phyloP scores from a whole-genome alignment of 2,888 invertebrate species.

The Perithous albicinctus region DNA sequence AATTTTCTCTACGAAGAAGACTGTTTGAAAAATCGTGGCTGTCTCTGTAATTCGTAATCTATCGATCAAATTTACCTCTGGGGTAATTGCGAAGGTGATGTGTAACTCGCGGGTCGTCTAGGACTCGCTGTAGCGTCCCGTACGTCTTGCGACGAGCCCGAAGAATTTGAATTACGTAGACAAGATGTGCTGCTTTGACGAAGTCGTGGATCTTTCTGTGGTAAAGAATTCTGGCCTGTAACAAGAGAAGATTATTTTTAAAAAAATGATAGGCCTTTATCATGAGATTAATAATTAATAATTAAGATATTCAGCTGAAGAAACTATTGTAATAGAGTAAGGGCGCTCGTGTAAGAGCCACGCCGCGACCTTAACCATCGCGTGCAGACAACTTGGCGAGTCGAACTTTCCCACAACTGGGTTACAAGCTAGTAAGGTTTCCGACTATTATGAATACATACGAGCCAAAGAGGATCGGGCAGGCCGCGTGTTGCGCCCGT shows the following conservation, averaged over 20 bases:
- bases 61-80: constrained; percentile 81
- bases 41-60: neutral
- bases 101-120: constrained; percentile 80
- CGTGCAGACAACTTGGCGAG: constrained; percentile 57
- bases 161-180: constrained; percentile 77
- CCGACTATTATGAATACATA: constrained; percentile 46
- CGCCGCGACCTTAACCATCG: constrained; percentile 68
- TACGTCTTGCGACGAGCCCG: constrained; percentile 80
- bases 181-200: constrained; percentile 85
- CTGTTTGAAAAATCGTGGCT: neutral
- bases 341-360: constrained; percentile 2
- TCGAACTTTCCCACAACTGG: constrained; percentile 68
- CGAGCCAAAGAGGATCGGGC: neutral
- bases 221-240: constrained; percentile 76
- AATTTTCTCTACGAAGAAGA: no score
- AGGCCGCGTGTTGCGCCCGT: constrained; percentile 24
- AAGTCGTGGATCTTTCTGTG: constrained; percentile 86
- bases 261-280: neutral
- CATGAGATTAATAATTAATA: neutral
- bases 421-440: constrained; percentile 65
- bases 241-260: constrained; percentile 1
- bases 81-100: constrained; percentile 83
- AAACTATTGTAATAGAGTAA: constrained; percentile 13
- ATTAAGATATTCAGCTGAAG: constrained; percentile 16
- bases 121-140: constrained; percentile 79